These are phyloP conservation scores for Leistus spinibarbis DNA, from an alignment of 2,888 invertebrate species.

Conservation along the genomic window DNA sequence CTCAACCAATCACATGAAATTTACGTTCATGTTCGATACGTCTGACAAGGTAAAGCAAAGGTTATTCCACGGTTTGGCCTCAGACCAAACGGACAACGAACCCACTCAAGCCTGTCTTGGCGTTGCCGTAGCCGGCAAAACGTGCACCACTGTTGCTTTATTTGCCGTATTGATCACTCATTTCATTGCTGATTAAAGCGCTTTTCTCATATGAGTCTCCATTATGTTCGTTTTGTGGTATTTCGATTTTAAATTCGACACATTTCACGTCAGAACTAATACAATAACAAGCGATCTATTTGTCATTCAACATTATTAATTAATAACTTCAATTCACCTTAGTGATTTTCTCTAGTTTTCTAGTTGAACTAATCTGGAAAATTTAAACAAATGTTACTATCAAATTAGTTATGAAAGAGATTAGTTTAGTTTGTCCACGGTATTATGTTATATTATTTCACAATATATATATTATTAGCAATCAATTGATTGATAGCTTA, in stretches of 20 bases:
- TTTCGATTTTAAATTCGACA: not conserved
- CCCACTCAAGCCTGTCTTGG: not conserved
- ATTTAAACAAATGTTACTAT: too few relatives aligned
- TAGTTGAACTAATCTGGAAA: too few relatives aligned
- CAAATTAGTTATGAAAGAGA: too few relatives aligned
- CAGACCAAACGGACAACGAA: not conserved
- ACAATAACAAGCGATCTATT: not conserved
- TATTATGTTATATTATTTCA: too few relatives aligned
- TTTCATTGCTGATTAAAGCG: conserved; percentile 8
- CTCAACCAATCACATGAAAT: conserved; percentile 2
- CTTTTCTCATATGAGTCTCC: not conserved
- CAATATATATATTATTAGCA: too few relatives aligned
- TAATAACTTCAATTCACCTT: too few relatives aligned
- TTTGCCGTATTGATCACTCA: not conserved
- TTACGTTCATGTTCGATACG: not conserved
- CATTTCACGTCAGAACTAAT: not conserved
- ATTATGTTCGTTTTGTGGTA: not conserved
- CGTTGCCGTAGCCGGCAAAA: not conserved
- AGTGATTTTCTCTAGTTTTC: too few relatives aligned
- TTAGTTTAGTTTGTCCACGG: too few relatives aligned
- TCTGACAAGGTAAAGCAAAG: not conserved
- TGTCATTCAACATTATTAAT: not conserved
- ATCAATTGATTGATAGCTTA: too few relatives aligned
- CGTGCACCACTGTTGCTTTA: not conserved
- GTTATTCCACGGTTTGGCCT: not conserved